phyloP scores from a whole-genome alignment of 2,888 invertebrate genomes.

The Acrobasis suavella region DNA sequence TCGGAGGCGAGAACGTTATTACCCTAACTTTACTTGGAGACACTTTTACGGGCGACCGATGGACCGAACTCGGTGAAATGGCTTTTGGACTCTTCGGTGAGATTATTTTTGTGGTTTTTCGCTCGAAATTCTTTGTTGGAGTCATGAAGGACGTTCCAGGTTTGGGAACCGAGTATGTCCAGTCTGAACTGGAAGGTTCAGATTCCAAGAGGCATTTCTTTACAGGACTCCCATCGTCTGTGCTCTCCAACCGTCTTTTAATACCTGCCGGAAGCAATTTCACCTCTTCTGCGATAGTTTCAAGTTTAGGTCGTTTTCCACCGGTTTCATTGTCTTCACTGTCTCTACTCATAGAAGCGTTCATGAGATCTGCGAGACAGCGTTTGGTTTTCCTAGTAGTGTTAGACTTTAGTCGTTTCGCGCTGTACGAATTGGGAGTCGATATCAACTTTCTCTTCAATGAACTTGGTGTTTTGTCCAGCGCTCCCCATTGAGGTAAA shows the following conservation, averaged over 20 bases:
- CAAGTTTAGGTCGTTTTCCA: conserved; percentile 50
- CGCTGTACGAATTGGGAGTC: conserved; percentile 44
- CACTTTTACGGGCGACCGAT: conserved; percentile 45
- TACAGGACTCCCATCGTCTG: conserved; percentile 38
- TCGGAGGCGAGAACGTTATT: conserved; percentile 79
- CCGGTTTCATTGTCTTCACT: conserved; percentile 44
- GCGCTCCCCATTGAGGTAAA: conserved; percentile 52
- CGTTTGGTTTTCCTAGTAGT: conserved; percentile 58
- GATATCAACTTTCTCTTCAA: conserved; percentile 56
- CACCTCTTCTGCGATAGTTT: conserved; percentile 37
- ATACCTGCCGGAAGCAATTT: conserved; percentile 45
- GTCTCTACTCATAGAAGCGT: conserved; percentile 45
- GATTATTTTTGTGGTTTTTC: conserved; percentile 44
- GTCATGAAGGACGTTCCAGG: conserved; percentile 62
- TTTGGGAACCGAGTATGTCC: conserved; percentile 50
- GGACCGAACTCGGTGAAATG: conserved; percentile 39
- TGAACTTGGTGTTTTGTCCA: conserved; percentile 77
- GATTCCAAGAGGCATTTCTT: conserved; percentile 36
- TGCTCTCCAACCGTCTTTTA: conserved; percentile 57
- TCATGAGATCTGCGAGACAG: conserved; percentile 67
- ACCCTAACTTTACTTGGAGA: conserved; percentile 49
- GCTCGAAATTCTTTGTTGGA: conserved; percentile 61
- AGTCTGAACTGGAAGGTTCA: conserved; percentile 36
- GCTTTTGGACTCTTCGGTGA: conserved; percentile 54
- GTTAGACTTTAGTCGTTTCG: conserved; percentile 40